A percentile compares a stretch with the other conserved stretches of the same genome.
These are phyloP conservation scores for Ciconia nigra DNA, from an alignment of 2,797 vertebrate species.

Conservation along the genomic window DNA sequence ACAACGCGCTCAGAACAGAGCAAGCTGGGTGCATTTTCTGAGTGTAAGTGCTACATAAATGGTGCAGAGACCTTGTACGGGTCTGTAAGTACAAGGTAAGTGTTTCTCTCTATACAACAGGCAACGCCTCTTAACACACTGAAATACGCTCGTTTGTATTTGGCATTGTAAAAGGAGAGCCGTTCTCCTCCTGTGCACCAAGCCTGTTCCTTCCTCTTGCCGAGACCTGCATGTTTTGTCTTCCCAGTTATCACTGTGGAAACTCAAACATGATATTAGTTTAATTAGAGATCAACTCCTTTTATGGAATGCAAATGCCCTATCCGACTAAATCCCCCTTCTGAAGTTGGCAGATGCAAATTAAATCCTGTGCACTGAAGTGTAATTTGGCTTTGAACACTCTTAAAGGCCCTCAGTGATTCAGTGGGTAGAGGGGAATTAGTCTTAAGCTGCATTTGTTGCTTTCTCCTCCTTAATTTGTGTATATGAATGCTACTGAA, in stretches of 20 bases:
- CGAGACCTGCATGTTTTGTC: not conserved
- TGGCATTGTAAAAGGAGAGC: not conserved
- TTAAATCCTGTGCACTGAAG: constrained; percentile 62
- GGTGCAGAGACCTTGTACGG: not conserved
- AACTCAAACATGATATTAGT: constrained; percentile 39
- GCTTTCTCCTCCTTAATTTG: constrained; percentile 64
- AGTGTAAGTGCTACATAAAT: not conserved
- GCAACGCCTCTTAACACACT: not conserved
- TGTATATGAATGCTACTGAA: constrained; percentile 39
- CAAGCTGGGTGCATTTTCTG: not conserved
- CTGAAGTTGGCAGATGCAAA: constrained; percentile 65
- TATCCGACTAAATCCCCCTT: constrained; percentile 53
- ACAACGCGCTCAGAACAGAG: too few species aligned
- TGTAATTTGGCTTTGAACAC: constrained; percentile 59
- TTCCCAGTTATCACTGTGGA: not conserved
- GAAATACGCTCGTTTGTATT: rapidly evolving
- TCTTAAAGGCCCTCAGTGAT: constrained; percentile 57
- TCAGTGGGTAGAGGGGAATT: constrained; percentile 63
- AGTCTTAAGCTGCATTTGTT: constrained; percentile 56
- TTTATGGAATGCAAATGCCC: constrained; percentile 59
- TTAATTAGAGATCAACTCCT: constrained; percentile 62
- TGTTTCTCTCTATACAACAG: not conserved
- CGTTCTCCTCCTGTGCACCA: not conserved
- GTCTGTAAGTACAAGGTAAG: not conserved
- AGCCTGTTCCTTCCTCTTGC: not conserved